Conservation (phyloP, 1,140 invertebrate genomes). For the Hermatobates lingyangjiaoensis region DNA sequence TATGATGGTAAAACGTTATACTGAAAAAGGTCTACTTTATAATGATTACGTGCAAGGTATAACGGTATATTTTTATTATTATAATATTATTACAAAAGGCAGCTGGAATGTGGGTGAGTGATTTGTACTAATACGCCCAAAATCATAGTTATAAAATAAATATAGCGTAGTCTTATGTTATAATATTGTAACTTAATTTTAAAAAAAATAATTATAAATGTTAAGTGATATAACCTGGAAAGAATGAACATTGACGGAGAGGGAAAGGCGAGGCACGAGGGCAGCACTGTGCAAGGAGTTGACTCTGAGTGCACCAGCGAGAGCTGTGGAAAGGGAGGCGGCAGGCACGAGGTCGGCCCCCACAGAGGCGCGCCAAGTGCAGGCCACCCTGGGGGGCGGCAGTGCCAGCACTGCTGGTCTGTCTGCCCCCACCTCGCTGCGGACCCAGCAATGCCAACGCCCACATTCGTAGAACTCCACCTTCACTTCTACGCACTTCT, state of each 20-base stretch:
- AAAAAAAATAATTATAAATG: too few relatives aligned
- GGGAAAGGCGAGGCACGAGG: neutral
- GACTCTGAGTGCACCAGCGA: neutral
- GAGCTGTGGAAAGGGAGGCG: neutral
- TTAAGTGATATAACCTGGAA: neutral
- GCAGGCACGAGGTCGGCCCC: conserved; percentile 7
- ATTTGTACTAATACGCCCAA: too few relatives aligned
- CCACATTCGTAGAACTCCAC: neutral
- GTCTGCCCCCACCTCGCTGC: neutral
- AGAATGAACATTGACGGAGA: neutral
- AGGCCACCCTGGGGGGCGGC: conserved; percentile 26
- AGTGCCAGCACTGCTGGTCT: neutral
- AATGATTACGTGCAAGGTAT: too few relatives aligned
- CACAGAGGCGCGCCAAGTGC: conserved; percentile 33
- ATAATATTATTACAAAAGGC: too few relatives aligned
- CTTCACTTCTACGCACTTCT: too few relatives aligned
- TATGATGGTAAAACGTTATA: too few relatives aligned
- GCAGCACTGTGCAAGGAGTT: neutral
- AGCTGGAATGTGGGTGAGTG: too few relatives aligned
- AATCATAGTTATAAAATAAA: too few relatives aligned
- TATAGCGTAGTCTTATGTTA: too few relatives aligned
- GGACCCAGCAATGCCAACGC: neutral
- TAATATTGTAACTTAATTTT: too few relatives aligned
- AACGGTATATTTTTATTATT: too few relatives aligned
- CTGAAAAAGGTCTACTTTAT: too few relatives aligned